Base-by-base conservation (phyloP, 2,113 vertebrate genomes). In the Dipodomys stephensi region DNA sequence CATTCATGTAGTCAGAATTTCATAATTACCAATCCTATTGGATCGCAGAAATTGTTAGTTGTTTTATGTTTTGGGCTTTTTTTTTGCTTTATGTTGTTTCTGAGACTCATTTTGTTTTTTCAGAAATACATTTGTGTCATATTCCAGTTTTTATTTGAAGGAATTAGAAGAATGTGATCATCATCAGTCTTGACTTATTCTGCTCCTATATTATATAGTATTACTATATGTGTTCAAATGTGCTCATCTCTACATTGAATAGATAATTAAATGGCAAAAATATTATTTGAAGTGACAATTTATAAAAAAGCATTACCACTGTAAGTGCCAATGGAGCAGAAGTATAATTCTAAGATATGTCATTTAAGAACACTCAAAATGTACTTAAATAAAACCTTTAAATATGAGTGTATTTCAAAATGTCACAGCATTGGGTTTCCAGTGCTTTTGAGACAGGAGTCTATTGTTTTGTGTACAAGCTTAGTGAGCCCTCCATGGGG, bases 191-290 rank as follows among this genome's bases (percentile, higher is more conserved):
- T 96, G 93, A 98, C 92, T 96, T 97, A 88, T 92, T 94, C 94
- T 96, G 74, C 91, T 97, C 87, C 87, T 92, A 88, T 94, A 69
- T 25, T 12, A 35, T 96, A 95, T 94, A 96, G 90, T 97, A 97
- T 96, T 96, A 96, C 96, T 97, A 85, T 96, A 90, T 92, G 94
- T 96, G 96, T 71, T 93, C 95, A 90, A 95, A 97, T 96, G 94
- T 95, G 97, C 91, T 97, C 87, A 85, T 95, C 96, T 96, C 84
- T 73, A 97, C 91, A 72, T n/a, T 82, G 91, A 97, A 95, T 91
- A 96, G 95, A 92, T 98, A 96, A 97, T 97, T 97, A 98, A 97
- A 97, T 92, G 96, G 86, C 92, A 97, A 95, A 98, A 97, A 86
- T 83, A 84, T 84, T 97, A 97, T 95, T 95, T 90, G 96, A 95